Evolutionary conservation across 2,797 vertebrate genomes (phyloP).

Genomic region (Gobio occitaniae): DNA sequence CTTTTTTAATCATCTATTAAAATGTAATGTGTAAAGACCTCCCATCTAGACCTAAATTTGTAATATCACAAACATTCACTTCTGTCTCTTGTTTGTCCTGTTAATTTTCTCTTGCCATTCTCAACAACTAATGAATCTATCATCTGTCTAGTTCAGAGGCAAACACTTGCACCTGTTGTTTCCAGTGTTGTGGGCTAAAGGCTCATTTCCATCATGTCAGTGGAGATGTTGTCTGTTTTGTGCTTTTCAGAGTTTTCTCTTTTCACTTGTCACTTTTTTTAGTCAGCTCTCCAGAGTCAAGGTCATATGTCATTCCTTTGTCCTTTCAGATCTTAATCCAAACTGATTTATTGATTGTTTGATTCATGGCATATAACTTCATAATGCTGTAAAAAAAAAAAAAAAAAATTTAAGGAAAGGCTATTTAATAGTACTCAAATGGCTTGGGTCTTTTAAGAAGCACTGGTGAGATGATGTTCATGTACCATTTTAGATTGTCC

Average conservation of each 20-base stretch:
- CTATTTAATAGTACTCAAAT: neutral
- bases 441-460: neutral
- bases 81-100: neutral
- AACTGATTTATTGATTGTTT: neutral
- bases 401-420: neutral
- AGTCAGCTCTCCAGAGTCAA: neutral
- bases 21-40: neutral
- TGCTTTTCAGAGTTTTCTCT: conserved; percentile 6
- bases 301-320: neutral
- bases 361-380: neutral
- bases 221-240: neutral
- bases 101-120: neutral
- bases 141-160: neutral
- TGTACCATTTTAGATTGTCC: neutral
- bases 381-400: neutral
- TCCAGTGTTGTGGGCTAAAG: conserved; percentile 19
- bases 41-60: neutral
- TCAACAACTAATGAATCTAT: neutral
- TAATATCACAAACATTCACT: neutral
- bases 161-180: conserved; percentile 6
- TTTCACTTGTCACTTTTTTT: neutral
- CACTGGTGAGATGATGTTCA: neutral
- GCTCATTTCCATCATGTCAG: conserved; percentile 35
- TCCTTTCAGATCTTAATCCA: neutral
- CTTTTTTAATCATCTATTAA: neutral